These are phyloP conservation scores for Ochropacha duplaris DNA, from an alignment of 2,888 invertebrate genomes.

Conservation along the genomic window DNA sequence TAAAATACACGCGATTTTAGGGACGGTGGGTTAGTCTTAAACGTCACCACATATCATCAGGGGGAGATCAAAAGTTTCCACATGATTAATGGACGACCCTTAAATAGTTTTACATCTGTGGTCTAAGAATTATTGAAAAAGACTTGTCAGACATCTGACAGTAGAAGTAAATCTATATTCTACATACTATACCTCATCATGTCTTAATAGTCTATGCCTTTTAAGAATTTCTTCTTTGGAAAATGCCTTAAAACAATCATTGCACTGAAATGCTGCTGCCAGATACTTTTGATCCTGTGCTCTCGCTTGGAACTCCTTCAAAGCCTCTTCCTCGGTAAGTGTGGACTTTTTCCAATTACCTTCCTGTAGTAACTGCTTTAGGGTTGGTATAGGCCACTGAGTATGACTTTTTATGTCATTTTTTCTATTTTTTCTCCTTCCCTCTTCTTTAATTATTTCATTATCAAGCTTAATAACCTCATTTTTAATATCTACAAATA, in stretches of 20 bases:
- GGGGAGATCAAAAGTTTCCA: too few species aligned
- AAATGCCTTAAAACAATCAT: constrained; percentile 65
- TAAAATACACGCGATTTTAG: too few species aligned
- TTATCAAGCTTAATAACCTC: not conserved
- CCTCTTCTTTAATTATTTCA: not conserved
- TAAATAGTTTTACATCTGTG: too few species aligned
- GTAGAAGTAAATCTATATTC: not conserved
- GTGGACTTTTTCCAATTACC: constrained; percentile 56
- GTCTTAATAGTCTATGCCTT: constrained; percentile 56
- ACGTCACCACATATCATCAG: too few species aligned
- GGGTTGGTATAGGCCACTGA: constrained; percentile 1
- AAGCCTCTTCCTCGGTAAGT: constrained; percentile 64
- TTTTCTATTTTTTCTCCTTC: not conserved
- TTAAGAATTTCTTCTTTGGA: constrained; percentile 63
- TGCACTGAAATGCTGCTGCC: constrained; percentile 56
- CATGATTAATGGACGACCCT: too few species aligned
- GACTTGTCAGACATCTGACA: too few species aligned
- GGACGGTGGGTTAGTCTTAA: too few species aligned
- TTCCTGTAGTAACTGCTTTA: constrained; percentile 28
- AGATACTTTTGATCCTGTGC: constrained; percentile 53
- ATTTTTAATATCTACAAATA: constrained; percentile 3
- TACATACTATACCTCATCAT: constrained; percentile 51
- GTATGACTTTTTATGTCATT: not conserved
- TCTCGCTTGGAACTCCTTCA: constrained; percentile 51
- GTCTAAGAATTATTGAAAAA: too few species aligned